Evolutionary conservation across 2,888 invertebrate species (phyloP).

Genomic region (Halictus ligatus): DNA sequence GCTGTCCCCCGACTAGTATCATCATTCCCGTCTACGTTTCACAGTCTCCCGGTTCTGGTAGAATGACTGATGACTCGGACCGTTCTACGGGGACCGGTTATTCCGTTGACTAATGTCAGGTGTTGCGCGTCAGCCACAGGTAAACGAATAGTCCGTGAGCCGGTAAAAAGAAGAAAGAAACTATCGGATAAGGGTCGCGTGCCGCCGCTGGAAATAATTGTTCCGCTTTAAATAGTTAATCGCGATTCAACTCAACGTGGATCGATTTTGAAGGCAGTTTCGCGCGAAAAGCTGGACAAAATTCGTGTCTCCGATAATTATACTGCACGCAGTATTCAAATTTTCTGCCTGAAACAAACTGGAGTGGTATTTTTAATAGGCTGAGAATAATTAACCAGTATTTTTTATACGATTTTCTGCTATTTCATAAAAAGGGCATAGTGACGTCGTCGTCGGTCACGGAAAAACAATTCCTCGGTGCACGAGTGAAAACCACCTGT

Average conservation of each 20-base stretch:
- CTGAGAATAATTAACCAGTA: not conserved
- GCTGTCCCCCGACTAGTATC: not conserved
- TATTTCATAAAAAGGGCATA: not conserved
- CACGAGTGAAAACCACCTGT: conserved; percentile 46
- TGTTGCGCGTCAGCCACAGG: not conserved
- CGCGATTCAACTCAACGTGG: not conserved
- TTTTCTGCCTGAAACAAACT: not conserved
- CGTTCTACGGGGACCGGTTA: not conserved
- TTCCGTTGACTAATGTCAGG: not conserved
- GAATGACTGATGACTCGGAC: conserved; percentile 1
- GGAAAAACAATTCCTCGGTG: not conserved
- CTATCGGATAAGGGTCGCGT: not conserved
- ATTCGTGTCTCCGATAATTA: not conserved
- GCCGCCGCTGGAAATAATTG: not conserved
- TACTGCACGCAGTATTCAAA: too few relatives aligned
- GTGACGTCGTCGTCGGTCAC: not conserved
- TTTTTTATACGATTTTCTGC: not conserved
- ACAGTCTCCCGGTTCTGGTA: not conserved
- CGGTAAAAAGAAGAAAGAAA: not conserved
- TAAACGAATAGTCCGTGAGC: not conserved
- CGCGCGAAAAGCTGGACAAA: not conserved
- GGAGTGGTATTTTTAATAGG: not conserved
- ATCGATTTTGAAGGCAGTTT: not conserved
- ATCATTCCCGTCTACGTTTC: conserved; percentile 7
- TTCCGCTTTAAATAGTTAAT: not conserved